Conservation (phyloP, 2,888 invertebrate species). For the Sericinus montela region DNA sequence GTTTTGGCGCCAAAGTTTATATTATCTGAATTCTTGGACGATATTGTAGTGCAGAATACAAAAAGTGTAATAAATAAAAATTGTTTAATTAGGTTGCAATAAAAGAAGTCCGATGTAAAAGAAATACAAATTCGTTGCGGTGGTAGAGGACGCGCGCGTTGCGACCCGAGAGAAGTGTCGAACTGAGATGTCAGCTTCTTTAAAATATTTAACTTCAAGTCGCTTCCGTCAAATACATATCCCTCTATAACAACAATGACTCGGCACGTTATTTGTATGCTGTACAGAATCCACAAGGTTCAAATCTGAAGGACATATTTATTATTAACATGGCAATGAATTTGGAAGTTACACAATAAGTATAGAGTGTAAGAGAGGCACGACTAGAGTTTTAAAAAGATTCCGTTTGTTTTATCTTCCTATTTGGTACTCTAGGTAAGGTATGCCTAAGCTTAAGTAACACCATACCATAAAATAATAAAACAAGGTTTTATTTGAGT, state of each 20-base stretch:
- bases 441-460: too few relatives aligned
- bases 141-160: constrained; percentile 12
- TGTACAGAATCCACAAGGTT: background rate
- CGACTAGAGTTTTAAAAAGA: too few relatives aligned
- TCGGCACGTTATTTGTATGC: constrained; percentile 10
- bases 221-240: constrained; percentile 13
- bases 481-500: too few relatives aligned
- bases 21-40: background rate
- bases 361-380: too few relatives aligned
- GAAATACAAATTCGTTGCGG: background rate
- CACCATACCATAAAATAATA: too few relatives aligned
- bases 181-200: constrained; percentile 16
- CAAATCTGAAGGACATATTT: background rate
- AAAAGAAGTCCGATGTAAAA: background rate
- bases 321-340: background rate
- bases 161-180: constrained; percentile 7
- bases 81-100: background rate
- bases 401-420: too few relatives aligned
- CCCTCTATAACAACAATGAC: constrained; percentile 10
- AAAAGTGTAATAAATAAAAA: background rate
- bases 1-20: background rate
- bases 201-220: constrained; percentile 8
- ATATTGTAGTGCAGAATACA: background rate
- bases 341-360: too few relatives aligned
- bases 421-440: too few relatives aligned